Percentiles rank a stretch among this genome's conserved stretches.
phyloP scores from a whole-genome alignment of 2,797 vertebrate species.

The Typhlichthys subterraneus region DNA sequence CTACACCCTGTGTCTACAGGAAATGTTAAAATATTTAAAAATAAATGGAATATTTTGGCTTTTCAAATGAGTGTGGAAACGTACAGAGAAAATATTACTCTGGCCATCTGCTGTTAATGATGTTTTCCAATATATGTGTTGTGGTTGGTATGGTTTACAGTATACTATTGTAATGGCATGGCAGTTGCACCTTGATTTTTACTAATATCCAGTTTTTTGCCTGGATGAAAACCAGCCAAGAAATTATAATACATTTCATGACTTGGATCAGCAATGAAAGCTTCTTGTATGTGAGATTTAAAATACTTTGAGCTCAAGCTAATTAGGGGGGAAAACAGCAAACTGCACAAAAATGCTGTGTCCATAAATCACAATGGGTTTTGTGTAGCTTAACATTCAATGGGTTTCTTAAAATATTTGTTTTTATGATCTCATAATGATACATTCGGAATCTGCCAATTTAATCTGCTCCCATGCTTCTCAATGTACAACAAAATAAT shows the following conservation, averaged over 20 bases:
- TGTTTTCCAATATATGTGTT: constrained; percentile 55
- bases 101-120: constrained; percentile 23
- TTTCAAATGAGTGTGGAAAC: constrained; percentile 32
- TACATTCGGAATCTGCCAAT: constrained; percentile 6
- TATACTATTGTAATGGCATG: constrained; percentile 27
- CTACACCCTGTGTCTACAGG: constrained; percentile 13
- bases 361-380: too few relatives aligned
- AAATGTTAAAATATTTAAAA: constrained; percentile 19
- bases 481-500: constrained; percentile 13
- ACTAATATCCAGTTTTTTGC: constrained; percentile 4
- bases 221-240: constrained; percentile 27
- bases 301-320: too few relatives aligned
- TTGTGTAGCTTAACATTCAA: too few relatives aligned
- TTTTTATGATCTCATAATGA: too few relatives aligned
- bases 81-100: constrained; percentile 24
- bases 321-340: too few relatives aligned
- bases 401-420: too few relatives aligned
- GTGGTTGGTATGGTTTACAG: constrained; percentile 37
- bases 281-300: background rate
- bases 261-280: background rate
- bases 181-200: constrained; percentile 44
- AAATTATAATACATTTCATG: constrained; percentile 27
- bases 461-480: constrained; percentile 1
- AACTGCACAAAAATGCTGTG: too few relatives aligned
- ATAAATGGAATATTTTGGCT: constrained; percentile 29